Evolutionary conservation across 1,140 invertebrate species (phyloP).

Genomic region (Psix sp.): DNA sequence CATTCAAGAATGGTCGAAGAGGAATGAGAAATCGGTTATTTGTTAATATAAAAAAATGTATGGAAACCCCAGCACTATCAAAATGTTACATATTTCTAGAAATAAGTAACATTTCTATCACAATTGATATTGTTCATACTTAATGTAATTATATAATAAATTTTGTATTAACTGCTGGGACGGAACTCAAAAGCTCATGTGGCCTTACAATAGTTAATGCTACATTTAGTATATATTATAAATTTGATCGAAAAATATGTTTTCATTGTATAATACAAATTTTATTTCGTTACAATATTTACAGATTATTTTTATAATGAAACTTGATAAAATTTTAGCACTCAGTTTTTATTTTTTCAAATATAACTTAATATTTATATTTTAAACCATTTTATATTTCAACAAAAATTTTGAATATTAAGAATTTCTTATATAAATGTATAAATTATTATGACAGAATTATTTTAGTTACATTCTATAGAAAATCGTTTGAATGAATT

Average conservation of each 20-base stretch:
- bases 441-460: no score
- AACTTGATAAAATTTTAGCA: no score
- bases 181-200: constrained; percentile 30
- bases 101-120: constrained; percentile 41
- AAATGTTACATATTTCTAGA: constrained; percentile 42
- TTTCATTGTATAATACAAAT: no score
- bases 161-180: constrained; percentile 30
- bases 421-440: no score
- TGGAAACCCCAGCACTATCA: constrained; percentile 18
- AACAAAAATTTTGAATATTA: no score
- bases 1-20: constrained; percentile 45
- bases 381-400: no score
- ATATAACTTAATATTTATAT: no score
- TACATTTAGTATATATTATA: no score
- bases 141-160: constrained; percentile 26
- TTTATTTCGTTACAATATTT: no score
- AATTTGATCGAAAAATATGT: neutral
- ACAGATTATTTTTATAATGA: no score
- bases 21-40: constrained; percentile 54
- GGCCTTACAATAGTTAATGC: neutral
- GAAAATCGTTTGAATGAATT: constrained; percentile 25
- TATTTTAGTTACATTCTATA: constrained; percentile 12
- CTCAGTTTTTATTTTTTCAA: no score
- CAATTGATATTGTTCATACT: constrained; percentile 42
- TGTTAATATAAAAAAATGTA: constrained; percentile 31